Evolutionary conservation across 2,888 invertebrate species (phyloP), one percentile per base, ranked within the genome.

Genomic region (Diarsia brunnea): DNA sequence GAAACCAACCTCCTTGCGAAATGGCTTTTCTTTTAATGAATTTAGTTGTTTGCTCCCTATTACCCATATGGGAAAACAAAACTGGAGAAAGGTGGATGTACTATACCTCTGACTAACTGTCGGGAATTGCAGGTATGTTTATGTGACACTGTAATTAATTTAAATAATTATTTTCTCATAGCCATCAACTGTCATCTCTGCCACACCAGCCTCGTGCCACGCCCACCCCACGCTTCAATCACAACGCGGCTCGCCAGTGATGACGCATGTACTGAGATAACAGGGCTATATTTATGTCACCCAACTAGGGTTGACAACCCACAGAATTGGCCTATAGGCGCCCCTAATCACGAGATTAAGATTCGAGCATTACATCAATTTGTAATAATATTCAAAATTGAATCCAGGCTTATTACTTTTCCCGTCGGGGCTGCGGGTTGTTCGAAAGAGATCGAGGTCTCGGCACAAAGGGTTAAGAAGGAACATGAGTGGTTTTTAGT

Each of bases 221-320:
- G 87, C 89, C 90, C 88, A 80, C 88, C 70, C 45, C 89, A 90
- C 86, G 89, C 86, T 31, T 72, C 82, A 79, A 78, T 81, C 89
- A 89, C 88, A 84, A 66, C 66, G 74, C 67, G 5, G 60, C 77
- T 63, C 21, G 45, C 69, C 66, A 12, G 1, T 58, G 55, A 73
- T 90, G 90, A 89, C 88, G 90, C 84, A 79, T 69, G 69, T n/a
- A 0, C 4, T 45, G 47, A 19, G 86, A 82, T 86, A 86, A 66
- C 66, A 51, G 0, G 3, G 19, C 55, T 83, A 61, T 83, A 75
- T 85, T 82, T 82, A 83, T 82, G 82, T 85, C 82, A 73, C 53
- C 11, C 55, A 16, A 67, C 60, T 64, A 78, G 77, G 77, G 77
- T 31, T 82, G 55, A 7, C 31, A 51, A 21, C 3, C 14, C 12